phyloP scores from a whole-genome alignment of 2,113 vertebrate genomes.

The Cygnus buccinator region DNA sequence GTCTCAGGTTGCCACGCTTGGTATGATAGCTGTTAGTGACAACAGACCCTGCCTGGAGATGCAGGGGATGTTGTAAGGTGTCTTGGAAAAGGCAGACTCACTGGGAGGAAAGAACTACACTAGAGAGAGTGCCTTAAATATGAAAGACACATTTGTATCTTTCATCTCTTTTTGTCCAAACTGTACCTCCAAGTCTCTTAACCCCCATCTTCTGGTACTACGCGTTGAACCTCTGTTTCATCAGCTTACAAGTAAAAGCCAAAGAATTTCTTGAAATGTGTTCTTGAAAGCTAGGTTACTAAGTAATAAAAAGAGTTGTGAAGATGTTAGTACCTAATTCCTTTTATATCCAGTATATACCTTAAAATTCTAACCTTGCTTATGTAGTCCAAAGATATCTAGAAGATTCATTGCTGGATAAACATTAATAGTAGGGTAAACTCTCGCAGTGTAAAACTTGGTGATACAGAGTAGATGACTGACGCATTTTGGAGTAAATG shows the following conservation, averaged over 20 bases:
- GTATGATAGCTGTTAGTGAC: rapidly evolving
- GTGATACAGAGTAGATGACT: neutral
- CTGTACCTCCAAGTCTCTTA: neutral
- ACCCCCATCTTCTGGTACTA: rapidly evolving
- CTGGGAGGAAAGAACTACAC: neutral
- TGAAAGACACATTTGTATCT: rapidly evolving
- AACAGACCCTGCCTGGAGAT: rapidly evolving
- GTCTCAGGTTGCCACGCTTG: rapidly evolving
- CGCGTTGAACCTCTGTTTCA: neutral
- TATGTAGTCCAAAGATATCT: neutral
- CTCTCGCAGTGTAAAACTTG: neutral
- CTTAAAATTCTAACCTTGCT: neutral
- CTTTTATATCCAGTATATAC: rapidly evolving
- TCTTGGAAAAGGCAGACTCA: neutral
- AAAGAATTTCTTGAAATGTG: neutral
- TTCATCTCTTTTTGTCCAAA: neutral
- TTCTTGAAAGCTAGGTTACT: neutral
- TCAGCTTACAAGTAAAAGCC: neutral
- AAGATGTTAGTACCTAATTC: neutral
- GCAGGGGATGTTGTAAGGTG: neutral
- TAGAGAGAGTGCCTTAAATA: neutral
- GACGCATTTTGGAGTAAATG: neutral
- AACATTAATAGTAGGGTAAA: neutral
- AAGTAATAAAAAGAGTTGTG: neutral
- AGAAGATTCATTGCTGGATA: neutral